Evolutionary conservation across 2,113 vertebrate genomes (phyloP).

Genomic region (Brachirus orientalis): DNA sequence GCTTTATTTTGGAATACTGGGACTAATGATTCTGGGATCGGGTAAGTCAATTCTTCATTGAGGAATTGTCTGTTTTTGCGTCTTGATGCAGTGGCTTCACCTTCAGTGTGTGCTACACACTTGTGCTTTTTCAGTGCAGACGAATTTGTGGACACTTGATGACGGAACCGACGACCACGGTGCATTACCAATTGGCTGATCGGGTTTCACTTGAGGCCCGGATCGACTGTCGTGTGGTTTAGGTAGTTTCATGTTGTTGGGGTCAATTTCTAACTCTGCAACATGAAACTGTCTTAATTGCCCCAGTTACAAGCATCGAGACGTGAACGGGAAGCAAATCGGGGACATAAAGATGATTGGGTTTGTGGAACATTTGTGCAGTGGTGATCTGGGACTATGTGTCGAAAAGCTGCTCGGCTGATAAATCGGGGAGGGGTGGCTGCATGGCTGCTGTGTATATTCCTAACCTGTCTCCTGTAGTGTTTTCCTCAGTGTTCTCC

Average conservation of each 20-base stretch:
- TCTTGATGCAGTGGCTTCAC: constrained; percentile 30
- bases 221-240: constrained; percentile 94
- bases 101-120: constrained; percentile 15
- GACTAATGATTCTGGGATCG: constrained; percentile 31
- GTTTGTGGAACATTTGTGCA: constrained; percentile 20
- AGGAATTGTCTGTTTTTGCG: constrained; percentile 40
- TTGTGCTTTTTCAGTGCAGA: constrained; percentile 36
- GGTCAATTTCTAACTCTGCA: constrained; percentile 93
- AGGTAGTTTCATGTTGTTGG: constrained; percentile 99
- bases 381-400: constrained; percentile 26
- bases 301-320: constrained; percentile 93
- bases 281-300: constrained; percentile 98
- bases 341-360: constrained; percentile 10
- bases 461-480: constrained; percentile 30
- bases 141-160: constrained; percentile 35
- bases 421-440: constrained; percentile 21
- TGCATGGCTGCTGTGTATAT: constrained; percentile 36
- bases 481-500: constrained; percentile 15
- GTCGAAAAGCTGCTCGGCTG: constrained; percentile 9
- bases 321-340: constrained; percentile 49
- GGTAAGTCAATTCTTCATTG: constrained; percentile 64
- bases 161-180: constrained; percentile 43
- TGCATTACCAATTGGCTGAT: constrained; percentile 49
- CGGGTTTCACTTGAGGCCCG: constrained; percentile 59
- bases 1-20: constrained; percentile 38